These are phyloP conservation scores for Champsocephalus gunnari DNA, from an alignment of 2,797 vertebrate species.

Conservation along the genomic window DNA sequence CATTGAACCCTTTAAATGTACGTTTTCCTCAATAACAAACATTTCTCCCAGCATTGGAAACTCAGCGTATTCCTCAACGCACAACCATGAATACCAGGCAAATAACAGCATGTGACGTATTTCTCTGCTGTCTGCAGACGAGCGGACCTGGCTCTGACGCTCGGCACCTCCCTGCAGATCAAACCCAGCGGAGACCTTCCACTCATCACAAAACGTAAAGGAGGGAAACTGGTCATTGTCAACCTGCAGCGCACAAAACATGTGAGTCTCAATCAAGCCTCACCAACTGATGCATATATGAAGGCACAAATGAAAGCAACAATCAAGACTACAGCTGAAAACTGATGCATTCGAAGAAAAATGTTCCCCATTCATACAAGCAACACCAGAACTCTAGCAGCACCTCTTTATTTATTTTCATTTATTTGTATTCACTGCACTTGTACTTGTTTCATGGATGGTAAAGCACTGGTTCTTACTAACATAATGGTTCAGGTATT, in stretches of 20 bases:
- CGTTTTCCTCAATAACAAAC: background rate
- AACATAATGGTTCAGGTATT: too few relatives aligned
- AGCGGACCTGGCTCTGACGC: conserved; percentile 92
- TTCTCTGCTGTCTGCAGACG: conserved; percentile 79
- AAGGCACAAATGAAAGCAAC: background rate
- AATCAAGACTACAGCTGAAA: background rate
- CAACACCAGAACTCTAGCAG: too few relatives aligned
- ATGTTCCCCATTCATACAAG: too few relatives aligned
- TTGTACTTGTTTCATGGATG: too few relatives aligned
- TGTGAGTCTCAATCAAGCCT: conserved; percentile 79
- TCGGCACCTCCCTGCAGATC: conserved; percentile 97
- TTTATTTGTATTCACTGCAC: too few relatives aligned
- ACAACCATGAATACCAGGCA: background rate
- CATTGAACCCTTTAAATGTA: background rate
- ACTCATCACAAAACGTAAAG: conserved; percentile 93
- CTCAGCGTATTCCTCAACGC: background rate
- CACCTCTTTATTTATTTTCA: too few relatives aligned
- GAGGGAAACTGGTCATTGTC: conserved; percentile 93
- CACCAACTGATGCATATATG: background rate
- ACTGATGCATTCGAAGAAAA: too few relatives aligned
- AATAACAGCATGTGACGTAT: background rate
- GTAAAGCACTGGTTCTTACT: too few relatives aligned
- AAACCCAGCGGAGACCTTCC: conserved; percentile 97
- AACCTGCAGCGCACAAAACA: conserved; percentile 97
- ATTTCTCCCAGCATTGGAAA: background rate